Conservation (phyloP, 2,888 invertebrate species). For the Cerastoderma edule region DNA sequence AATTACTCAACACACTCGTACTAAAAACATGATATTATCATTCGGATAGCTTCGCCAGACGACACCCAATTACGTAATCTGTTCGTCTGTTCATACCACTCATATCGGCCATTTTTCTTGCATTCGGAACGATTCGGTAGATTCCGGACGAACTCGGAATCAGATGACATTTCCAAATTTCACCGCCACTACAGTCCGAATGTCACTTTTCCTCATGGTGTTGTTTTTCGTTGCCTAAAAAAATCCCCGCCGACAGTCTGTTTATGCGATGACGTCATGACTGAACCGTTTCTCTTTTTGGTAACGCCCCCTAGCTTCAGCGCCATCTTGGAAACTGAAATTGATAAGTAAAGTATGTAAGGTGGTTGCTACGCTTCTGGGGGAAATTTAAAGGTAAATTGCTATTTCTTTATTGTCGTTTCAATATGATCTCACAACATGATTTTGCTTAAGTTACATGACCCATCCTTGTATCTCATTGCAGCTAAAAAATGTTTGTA, state of each 20-base stretch:
- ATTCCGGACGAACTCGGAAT: too few species aligned
- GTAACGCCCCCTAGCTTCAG: not conserved
- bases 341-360: not conserved
- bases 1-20: too few species aligned
- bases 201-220: too few species aligned
- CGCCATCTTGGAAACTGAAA: slow-evolving; percentile 25
- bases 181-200: too few species aligned
- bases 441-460: not conserved
- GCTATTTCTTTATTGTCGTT: not conserved
- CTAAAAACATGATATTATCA: too few species aligned
- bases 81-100: too few species aligned
- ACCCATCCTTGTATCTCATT: not conserved
- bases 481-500: not conserved
- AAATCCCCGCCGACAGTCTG: slow-evolving; percentile 10
- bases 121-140: too few species aligned
- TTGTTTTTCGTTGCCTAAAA: too few species aligned
- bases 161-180: too few species aligned
- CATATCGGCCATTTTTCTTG: too few species aligned
- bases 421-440: not conserved
- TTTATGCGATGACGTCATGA: slow-evolving; percentile 17
- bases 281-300: not conserved
- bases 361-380: not conserved
- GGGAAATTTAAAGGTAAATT: not conserved
- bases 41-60: too few species aligned
- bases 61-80: too few species aligned